Conservation (phyloP, 2,888 invertebrate genomes). For the Agrenia bidenticulata region DNA sequence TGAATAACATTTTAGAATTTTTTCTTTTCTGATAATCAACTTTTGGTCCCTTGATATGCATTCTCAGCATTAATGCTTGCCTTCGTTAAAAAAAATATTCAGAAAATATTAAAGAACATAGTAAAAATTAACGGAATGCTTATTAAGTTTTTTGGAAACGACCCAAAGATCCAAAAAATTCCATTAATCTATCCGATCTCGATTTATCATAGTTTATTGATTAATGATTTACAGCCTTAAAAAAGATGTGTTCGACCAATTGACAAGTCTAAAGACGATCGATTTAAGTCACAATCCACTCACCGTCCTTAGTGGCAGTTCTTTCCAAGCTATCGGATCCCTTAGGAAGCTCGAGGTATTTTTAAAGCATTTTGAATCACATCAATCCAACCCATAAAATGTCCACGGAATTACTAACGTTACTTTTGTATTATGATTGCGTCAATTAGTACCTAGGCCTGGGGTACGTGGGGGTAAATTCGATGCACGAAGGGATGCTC, state of each 20-base stretch:
- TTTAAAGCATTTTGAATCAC: background rate
- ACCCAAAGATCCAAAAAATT: no score
- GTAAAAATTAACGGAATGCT: no score
- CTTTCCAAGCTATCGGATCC: conserved; percentile 60
- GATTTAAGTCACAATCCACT: conserved; percentile 75
- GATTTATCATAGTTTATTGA: no score
- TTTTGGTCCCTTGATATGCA: no score
- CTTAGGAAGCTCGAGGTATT: conserved; percentile 66
- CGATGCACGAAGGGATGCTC: conserved; percentile 49
- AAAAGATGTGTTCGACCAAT: conserved; percentile 68
- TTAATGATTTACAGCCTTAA: background rate
- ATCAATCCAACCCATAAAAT: conserved; percentile 1
- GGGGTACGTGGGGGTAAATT: conserved; percentile 28
- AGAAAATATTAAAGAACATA: no score
- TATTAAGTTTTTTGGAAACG: no score
- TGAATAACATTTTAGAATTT: no score
- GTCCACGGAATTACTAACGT: background rate
- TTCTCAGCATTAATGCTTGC: no score
- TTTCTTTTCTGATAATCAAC: background rate
- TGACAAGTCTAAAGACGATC: conserved; percentile 67
- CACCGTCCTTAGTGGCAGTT: conserved; percentile 63
- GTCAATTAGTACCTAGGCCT: conserved; percentile 37
- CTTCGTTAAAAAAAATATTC: no score
- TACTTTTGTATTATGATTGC: background rate
- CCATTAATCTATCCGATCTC: no score